Conservation (phyloP, 2,797 vertebrate species). For the Anabas testudineus region DNA sequence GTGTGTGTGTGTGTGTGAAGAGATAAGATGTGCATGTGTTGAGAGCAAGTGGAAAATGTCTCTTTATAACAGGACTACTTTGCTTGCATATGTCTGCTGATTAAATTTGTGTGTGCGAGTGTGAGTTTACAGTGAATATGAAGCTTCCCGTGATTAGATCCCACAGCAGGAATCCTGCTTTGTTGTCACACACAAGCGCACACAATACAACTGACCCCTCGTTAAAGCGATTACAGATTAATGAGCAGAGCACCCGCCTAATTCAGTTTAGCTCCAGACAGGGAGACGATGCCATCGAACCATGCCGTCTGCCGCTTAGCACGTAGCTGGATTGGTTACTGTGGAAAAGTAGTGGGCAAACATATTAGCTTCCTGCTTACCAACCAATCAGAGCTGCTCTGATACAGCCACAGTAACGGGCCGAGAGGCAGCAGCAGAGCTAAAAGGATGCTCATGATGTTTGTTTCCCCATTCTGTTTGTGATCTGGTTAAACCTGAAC, state of each 20-base stretch:
- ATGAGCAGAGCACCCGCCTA: slow-evolving; percentile 66
- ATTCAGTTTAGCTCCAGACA: slow-evolving; percentile 67
- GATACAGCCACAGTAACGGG: not conserved
- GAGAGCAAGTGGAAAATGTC: slow-evolving; percentile 31
- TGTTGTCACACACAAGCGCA: slow-evolving; percentile 7
- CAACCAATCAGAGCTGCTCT: slow-evolving; percentile 37
- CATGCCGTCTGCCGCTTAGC: slow-evolving; percentile 9
- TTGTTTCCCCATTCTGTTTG: not conserved
- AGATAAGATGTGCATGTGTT: slow-evolving; percentile 47
- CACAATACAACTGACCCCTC: slow-evolving; percentile 43
- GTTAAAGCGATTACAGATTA: slow-evolving; percentile 78
- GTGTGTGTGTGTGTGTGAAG: slow-evolving; percentile 1
- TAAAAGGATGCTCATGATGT: not conserved
- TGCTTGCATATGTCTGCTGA: not conserved
- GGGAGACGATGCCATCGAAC: slow-evolving; percentile 42
- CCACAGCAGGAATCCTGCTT: slow-evolving; percentile 7
- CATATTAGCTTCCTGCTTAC: slow-evolving; percentile 46
- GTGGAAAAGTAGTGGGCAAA: slow-evolving; percentile 7
- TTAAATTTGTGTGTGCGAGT: not conserved
- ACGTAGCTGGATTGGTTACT: not conserved
- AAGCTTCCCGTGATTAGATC: not conserved
- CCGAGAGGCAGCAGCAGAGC: slow-evolving; percentile 1
- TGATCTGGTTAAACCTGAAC: not conserved
- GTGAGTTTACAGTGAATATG: not conserved
- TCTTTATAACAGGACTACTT: not conserved